Evolutionary conservation across 2,113 vertebrate species (phyloP).

Genomic region (Crotophaga sulcirostris): DNA sequence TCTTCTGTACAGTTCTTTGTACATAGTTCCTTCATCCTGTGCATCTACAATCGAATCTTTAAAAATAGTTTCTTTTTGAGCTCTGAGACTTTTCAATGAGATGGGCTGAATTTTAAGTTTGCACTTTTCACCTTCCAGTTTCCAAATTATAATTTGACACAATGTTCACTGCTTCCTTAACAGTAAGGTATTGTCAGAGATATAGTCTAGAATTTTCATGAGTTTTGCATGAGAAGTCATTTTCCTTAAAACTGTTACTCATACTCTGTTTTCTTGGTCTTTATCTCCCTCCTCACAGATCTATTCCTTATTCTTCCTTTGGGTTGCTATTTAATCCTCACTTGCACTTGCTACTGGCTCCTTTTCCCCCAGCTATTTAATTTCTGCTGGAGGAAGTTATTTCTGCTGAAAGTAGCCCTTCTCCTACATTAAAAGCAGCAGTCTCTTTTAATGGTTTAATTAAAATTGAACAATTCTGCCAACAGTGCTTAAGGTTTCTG

Average conservation of each 20-base stretch:
- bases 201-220: background rate
- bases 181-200: background rate
- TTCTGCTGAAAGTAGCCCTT: background rate
- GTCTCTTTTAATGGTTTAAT: background rate
- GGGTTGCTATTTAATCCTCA: background rate
- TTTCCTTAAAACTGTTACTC: background rate
- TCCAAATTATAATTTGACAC: background rate
- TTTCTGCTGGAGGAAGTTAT: slow-evolving; percentile 2
- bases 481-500: background rate
- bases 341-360: background rate
- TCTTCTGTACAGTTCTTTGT: background rate
- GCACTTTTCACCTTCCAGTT: background rate
- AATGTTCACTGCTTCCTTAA: background rate
- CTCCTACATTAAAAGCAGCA: background rate
- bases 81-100: background rate
- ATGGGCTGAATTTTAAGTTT: background rate
- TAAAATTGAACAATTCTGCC: slow-evolving; percentile 14
- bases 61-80: background rate
- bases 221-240: background rate
- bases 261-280: background rate
- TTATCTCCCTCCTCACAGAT: background rate
- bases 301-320: background rate
- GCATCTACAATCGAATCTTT: background rate
- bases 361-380: background rate
- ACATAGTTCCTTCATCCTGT: background rate